Evolutionary conservation across 2,888 invertebrate species (phyloP).

Genomic region (Eilema sororculum): DNA sequence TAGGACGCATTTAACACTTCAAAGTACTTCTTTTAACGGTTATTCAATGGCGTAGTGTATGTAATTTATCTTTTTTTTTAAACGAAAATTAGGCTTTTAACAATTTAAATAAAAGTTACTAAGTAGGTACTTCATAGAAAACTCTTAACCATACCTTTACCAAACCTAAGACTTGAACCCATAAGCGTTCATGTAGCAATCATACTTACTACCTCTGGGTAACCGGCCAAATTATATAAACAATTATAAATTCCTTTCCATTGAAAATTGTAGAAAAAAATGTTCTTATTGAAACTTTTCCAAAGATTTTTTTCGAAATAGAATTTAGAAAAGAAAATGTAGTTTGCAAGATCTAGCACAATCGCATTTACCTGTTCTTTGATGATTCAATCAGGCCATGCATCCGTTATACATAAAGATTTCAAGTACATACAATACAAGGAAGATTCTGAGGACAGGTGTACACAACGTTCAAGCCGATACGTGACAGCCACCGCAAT

Average conservation of each 20-base stretch:
- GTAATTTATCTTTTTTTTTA: background rate
- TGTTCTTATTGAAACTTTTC: no score
- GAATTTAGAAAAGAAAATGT: background rate
- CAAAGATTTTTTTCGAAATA: no score
- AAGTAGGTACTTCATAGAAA: no score
- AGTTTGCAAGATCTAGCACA: background rate
- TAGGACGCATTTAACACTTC: background rate
- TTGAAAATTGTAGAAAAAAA: no score
- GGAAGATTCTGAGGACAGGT: conserved; percentile 7
- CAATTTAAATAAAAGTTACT: no score
- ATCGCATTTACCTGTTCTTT: background rate
- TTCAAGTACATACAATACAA: background rate
- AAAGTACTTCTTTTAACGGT: background rate
- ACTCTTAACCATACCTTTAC: no score
- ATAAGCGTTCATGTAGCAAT: no score
- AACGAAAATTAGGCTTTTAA: no score
- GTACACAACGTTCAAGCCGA: background rate
- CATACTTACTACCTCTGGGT: no score
- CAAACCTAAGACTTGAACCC: no score
- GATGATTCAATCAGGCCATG: background rate
- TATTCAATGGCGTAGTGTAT: background rate
- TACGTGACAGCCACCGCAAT: conserved; percentile 9
- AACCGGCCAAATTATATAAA: no score
- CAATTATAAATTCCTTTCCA: no score
- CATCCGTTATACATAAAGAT: conserved; percentile 16